Evolutionary conservation across 2,797 vertebrate genomes (phyloP), one percentile per base, ranked within the genome.

Genomic region (Halcyon badia): DNA sequence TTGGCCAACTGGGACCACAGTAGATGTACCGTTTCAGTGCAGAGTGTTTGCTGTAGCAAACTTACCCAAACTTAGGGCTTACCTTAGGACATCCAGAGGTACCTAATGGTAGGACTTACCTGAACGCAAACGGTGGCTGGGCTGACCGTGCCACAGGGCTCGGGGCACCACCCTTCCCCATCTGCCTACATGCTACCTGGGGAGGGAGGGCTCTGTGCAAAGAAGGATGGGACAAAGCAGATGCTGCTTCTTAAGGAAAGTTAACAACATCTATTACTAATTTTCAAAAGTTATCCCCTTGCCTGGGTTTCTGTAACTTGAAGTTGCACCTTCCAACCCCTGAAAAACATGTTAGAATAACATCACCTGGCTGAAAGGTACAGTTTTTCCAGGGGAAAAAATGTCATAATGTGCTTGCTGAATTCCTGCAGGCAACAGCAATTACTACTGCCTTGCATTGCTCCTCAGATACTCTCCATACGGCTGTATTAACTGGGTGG

Each of bases 401-500:
- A 42, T 33, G 8, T 5, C 14, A 10, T 25, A 17, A 6, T 0
- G 11, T 39, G 10, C 24, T 54, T 49, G 41, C 22, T 64, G 61
- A 89, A 28, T 26, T 28, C 16, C 22, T 4, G 61, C 57, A 57
- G 48, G 28, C 64, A 24, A 14, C 24, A 51, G 48, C 65, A 51
- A 4, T 28, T 8, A 5, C 31, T 26, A 1, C 21, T 15, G 72
- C 87, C 76, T 18, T 8, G 30, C 58, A 5, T 2, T 3, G 9
- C 65, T 39, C 49, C 49, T 58, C 35, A 21, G 30, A 9, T 8
- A 3, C 48, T 4, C 25, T 26, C 22, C 12, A 2, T 6, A 9
- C 30, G 3, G 48, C 9, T 5, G 22, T 4, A 1, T 7, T 10
- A 24, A 1, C 51, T 10, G 33, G 26, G 68, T 0, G 1, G 51